Conservation (phyloP, 1,140 invertebrate species). For the Ips nitidus region DNA sequence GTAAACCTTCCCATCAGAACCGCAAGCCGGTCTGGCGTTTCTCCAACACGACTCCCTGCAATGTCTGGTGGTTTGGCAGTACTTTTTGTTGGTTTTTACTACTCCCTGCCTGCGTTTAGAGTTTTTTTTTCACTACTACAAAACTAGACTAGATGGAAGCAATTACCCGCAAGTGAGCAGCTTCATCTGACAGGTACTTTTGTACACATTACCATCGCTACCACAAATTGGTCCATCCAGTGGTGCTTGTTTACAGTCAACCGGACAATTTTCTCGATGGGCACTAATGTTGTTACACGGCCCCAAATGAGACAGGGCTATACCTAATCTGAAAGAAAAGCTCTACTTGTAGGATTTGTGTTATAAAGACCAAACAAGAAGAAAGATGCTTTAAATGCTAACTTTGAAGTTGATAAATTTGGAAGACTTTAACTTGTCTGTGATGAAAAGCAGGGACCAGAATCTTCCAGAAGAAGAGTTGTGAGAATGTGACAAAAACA, state of each 20-base stretch:
- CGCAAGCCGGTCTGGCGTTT: conserved; percentile 86
- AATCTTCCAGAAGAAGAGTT: too few species aligned
- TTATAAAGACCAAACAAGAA: too few species aligned
- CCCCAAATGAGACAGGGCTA: conserved; percentile 74
- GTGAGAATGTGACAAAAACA: too few species aligned
- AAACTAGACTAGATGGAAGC: not conserved
- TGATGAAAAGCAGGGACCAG: too few species aligned
- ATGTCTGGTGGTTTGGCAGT: conserved; percentile 88
- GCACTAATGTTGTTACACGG: conserved; percentile 87
- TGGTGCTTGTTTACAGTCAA: conserved; percentile 79
- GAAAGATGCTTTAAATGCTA: too few species aligned
- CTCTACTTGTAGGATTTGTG: conserved; percentile 21
- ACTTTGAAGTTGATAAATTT: too few species aligned
- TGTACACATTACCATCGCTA: conserved; percentile 90
- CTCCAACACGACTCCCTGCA: conserved; percentile 89
- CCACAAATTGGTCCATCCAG: conserved; percentile 88
- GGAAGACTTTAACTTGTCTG: too few species aligned
- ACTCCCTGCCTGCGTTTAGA: conserved; percentile 67
- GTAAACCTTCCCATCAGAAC: conserved; percentile 88
- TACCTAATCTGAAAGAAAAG: conserved; percentile 55
- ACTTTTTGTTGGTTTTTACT: conserved; percentile 80
- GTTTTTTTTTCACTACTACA: not conserved
- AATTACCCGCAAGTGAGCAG: conserved; percentile 82
- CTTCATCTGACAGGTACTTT: conserved; percentile 91
- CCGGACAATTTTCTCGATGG: conserved; percentile 83